These are phyloP conservation scores for Gadus chalcogrammus DNA, from an alignment of 2,113 vertebrate species.

Conservation along the genomic window DNA sequence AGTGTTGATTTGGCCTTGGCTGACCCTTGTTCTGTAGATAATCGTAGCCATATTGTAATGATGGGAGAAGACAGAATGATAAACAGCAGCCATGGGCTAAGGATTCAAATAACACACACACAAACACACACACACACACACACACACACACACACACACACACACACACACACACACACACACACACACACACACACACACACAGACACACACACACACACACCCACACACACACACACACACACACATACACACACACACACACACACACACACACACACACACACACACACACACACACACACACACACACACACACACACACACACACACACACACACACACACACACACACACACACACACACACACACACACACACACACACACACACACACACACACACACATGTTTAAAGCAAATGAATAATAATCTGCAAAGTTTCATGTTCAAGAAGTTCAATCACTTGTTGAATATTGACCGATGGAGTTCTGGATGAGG, in stretches of 20 bases:
- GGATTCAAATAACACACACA: not conserved
- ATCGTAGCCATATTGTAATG: not conserved
- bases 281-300: too few species aligned
- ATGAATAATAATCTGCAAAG: not conserved
- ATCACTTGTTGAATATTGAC: not conserved
- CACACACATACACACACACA: too few species aligned
- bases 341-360: constrained; percentile 1
- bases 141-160: too few species aligned
- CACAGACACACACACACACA: too few species aligned
- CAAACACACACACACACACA: too few species aligned
- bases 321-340: not conserved
- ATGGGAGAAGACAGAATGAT: not conserved
- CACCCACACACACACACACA: too few species aligned
- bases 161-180: too few species aligned
- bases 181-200: too few species aligned
- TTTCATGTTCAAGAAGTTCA: not conserved
- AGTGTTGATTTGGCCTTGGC: not conserved
- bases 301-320: too few species aligned
- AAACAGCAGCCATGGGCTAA: not conserved
- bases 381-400: not conserved
- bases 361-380: constrained; percentile 1
- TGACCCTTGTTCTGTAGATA: constrained; percentile 1
- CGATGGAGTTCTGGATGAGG: not conserved
- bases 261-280: too few species aligned
- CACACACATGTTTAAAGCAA: too few species aligned